A percentile compares a stretch with the other conserved stretches of the same genome.
These are phyloP conservation scores for Epizoanthus rinbou DNA, from an alignment of 92 coral and sea anemone species.

Conservation along the genomic window DNA sequence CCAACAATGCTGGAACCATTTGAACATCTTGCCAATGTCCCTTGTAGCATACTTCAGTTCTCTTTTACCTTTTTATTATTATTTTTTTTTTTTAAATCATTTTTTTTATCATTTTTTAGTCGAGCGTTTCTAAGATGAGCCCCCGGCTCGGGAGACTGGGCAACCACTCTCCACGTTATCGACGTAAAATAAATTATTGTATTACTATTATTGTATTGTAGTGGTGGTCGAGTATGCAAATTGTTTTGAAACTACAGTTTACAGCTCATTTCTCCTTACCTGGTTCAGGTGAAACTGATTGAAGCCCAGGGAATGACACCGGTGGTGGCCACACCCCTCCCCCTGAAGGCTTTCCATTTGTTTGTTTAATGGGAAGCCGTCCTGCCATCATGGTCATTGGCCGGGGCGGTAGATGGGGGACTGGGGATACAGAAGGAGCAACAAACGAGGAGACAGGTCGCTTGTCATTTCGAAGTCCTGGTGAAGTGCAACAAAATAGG, in stretches of 20 bases:
- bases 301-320: constrained; percentile 23
- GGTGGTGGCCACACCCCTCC: constrained; percentile 47
- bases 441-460: constrained; percentile 30
- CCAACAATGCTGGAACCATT: too few species aligned
- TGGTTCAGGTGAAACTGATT: constrained; percentile 26
- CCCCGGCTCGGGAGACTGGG: too few species aligned
- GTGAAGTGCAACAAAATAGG: neutral
- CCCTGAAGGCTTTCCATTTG: constrained; percentile 27
- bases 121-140: too few species aligned
- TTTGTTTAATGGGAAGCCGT: constrained; percentile 4
- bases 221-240: too few species aligned
- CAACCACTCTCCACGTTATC: too few species aligned
- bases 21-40: too few species aligned
- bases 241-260: neutral
- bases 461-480: constrained; percentile 20
- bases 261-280: neutral
- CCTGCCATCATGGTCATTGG: constrained; percentile 34
- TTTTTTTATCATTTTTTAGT: too few species aligned
- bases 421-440: constrained; percentile 4
- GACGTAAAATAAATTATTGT: too few species aligned
- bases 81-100: neutral
- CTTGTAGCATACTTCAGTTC: too few species aligned
- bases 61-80: neutral
- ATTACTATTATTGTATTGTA: too few species aligned
- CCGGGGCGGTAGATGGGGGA: constrained; percentile 22